Percentiles rank a stretch among this genome's conserved stretches.
Conservation (phyloP, 2,113 vertebrate species). For the Meles meles region DNA sequence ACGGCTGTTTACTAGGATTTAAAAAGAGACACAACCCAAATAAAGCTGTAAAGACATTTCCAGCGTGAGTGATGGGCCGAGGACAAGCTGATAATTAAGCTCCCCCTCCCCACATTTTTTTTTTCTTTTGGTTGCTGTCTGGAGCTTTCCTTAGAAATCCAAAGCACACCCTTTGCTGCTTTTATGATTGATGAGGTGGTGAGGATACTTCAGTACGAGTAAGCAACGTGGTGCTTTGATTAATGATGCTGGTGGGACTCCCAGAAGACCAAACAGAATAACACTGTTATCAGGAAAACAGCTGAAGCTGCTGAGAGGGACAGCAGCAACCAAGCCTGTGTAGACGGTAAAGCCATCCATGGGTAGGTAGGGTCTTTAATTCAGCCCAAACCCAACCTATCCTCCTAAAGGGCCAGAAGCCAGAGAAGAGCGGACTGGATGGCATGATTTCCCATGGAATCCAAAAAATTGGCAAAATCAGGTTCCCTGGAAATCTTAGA, state of each 20-base stretch:
- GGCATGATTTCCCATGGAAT: background rate
- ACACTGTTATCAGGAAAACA: constrained; percentile 81
- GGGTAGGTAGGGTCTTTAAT: background rate
- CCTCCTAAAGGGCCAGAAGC: constrained; percentile 15
- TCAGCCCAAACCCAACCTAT: background rate
- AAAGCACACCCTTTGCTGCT: constrained; percentile 78
- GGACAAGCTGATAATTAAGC: constrained; percentile 83
- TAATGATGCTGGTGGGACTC: constrained; percentile 84
- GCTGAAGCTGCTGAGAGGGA: constrained; percentile 71
- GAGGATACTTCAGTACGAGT: constrained; percentile 78
- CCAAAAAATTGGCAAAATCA: background rate
- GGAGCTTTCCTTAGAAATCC: constrained; percentile 80
- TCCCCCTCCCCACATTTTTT: background rate
- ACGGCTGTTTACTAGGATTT: constrained; percentile 85
- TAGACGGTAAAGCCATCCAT: background rate
- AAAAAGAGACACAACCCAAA: constrained; percentile 80
- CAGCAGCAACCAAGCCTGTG: background rate
- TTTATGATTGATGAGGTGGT: constrained; percentile 89
- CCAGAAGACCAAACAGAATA: constrained; percentile 84
- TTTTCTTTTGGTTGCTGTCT: constrained; percentile 76
- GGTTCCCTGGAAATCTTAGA: background rate
- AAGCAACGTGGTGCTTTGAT: constrained; percentile 84
- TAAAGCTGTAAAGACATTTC: constrained; percentile 82
- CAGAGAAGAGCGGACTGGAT: background rate
- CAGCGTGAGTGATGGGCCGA: constrained; percentile 80